A percentile compares a stretch with the other conserved stretches of the same genome.
These are phyloP conservation scores for Ceratosolen fusciceps DNA, from an alignment of 1,140 invertebrate genomes.

Conservation along the genomic window DNA sequence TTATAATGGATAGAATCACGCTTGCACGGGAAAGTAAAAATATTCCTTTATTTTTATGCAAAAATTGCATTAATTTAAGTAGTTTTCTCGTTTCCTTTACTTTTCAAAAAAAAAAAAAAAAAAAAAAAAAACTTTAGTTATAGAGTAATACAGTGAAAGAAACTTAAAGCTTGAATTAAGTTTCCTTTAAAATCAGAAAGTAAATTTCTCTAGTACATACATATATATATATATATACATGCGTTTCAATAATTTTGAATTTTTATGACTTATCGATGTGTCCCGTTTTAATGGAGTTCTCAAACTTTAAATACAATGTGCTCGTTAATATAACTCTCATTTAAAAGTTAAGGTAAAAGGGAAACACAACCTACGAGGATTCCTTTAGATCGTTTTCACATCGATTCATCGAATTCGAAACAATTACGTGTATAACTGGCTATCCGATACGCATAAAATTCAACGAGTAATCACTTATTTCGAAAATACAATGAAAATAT, in stretches of 20 bases:
- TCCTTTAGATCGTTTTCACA: too few relatives aligned
- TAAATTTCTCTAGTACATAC: conserved; percentile 17
- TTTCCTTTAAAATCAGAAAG: conserved; percentile 8
- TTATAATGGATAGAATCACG: conserved; percentile 8
- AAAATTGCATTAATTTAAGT: conserved; percentile 23
- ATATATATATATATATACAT: too few relatives aligned
- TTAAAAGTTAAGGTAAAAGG: background rate
- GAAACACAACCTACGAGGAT: too few relatives aligned
- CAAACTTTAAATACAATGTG: background rate
- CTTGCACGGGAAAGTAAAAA: background rate
- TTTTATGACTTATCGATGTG: background rate
- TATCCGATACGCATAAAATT: too few relatives aligned
- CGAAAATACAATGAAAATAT: too few relatives aligned
- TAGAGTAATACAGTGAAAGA: conserved; percentile 10
- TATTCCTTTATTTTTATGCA: conserved; percentile 13
- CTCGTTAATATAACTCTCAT: background rate
- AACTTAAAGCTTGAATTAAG: conserved; percentile 6
- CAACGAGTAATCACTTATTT: too few relatives aligned
- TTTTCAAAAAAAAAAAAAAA: too few relatives aligned
- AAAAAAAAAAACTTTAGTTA: conserved; percentile 30
- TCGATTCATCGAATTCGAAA: too few relatives aligned
- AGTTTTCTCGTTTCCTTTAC: conserved; percentile 1
- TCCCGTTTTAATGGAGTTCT: background rate
- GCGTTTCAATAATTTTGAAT: background rate
- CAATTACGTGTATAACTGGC: too few relatives aligned